These are phyloP conservation scores for Seison nebaliae DNA, from an alignment of 1,140 invertebrate genomes.

Conservation along the genomic window DNA sequence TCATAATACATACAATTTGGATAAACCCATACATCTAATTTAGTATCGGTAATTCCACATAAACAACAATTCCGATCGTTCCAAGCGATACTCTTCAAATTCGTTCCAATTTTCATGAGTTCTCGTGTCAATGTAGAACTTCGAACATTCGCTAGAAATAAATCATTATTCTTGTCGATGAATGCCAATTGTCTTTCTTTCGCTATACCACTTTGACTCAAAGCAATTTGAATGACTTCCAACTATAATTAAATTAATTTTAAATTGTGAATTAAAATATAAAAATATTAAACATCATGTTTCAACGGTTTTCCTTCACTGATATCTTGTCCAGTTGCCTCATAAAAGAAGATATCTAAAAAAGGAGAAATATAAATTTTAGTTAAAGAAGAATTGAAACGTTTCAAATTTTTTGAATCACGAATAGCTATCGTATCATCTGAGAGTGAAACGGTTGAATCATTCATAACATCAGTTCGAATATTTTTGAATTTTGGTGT, in stretches of 20 bases:
- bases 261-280: slow-evolving; percentile 1
- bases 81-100: slow-evolving; percentile 52
- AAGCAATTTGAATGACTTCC: slow-evolving; percentile 40
- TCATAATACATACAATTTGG: slow-evolving; percentile 47
- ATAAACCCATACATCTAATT: slow-evolving; percentile 54
- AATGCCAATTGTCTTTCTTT: slow-evolving; percentile 45
- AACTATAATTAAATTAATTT: slow-evolving; percentile 30
- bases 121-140: not conserved
- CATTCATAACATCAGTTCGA: slow-evolving; percentile 37
- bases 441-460: slow-evolving; percentile 42
- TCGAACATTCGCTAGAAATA: slow-evolving; percentile 20
- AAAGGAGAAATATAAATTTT: slow-evolving; percentile 18
- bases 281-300: slow-evolving; percentile 26
- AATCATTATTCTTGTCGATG: slow-evolving; percentile 50
- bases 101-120: slow-evolving; percentile 19
- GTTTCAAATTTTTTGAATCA: slow-evolving; percentile 27
- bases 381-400: not conserved
- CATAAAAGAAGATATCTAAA: slow-evolving; percentile 55
- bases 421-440: slow-evolving; percentile 52
- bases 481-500: slow-evolving; percentile 51
- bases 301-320: slow-evolving; percentile 38
- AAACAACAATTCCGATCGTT: slow-evolving; percentile 54
- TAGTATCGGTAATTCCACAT: slow-evolving; percentile 49
- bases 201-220: slow-evolving; percentile 47
- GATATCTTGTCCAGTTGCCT: slow-evolving; percentile 42